phyloP scores from a whole-genome alignment of 1,140 invertebrate genomes.

The Drosophila yakuba region DNA sequence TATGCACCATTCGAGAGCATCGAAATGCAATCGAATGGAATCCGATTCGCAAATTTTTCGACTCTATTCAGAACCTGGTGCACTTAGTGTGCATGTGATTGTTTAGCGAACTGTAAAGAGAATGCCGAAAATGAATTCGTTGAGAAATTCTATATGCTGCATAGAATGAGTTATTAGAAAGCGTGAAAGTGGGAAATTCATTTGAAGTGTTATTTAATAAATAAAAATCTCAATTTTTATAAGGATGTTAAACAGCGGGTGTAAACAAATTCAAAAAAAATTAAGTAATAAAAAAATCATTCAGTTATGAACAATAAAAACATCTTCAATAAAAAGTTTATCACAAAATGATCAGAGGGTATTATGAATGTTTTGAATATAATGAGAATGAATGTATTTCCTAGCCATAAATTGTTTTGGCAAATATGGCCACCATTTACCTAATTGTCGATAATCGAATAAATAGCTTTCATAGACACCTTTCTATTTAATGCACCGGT shows the following conservation, averaged over 20 bases:
- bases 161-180: not conserved
- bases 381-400: too few relatives aligned
- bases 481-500: conserved; percentile 1
- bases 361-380: too few relatives aligned
- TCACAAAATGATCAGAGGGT: too few relatives aligned
- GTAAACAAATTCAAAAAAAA: too few relatives aligned
- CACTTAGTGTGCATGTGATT: conserved; percentile 7
- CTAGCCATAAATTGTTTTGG: too few relatives aligned
- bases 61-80: conserved; percentile 29
- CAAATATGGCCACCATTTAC: too few relatives aligned
- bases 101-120: conserved; percentile 7
- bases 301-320: too few relatives aligned
- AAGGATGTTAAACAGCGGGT: too few relatives aligned
- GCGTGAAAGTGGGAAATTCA: not conserved
- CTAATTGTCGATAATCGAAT: not conserved
- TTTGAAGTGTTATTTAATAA: not conserved
- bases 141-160: not conserved
- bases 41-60: conserved; percentile 22
- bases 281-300: too few relatives aligned
- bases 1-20: conserved; percentile 31
- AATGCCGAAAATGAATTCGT: not conserved
- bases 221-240: not conserved
- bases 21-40: conserved; percentile 49
- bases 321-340: too few relatives aligned
- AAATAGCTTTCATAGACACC: not conserved